These are phyloP conservation scores for Neodontobutis hainanensis DNA, from an alignment of 2,113 vertebrate species.

Conservation along the genomic window DNA sequence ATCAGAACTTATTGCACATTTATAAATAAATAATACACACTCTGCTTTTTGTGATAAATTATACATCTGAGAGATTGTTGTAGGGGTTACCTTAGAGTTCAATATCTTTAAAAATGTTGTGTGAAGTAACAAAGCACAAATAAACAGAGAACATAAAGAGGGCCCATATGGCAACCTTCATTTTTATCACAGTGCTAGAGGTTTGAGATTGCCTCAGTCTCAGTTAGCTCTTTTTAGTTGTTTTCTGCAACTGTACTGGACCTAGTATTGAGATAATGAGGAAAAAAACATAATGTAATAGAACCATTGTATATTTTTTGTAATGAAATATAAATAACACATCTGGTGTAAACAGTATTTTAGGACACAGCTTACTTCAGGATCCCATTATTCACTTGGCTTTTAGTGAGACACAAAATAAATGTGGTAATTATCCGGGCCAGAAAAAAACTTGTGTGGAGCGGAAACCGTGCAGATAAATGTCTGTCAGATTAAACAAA, in stretches of 20 bases:
- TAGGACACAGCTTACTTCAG: not conserved
- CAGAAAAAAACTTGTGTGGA: not conserved
- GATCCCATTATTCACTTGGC: not conserved
- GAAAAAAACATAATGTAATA: no score
- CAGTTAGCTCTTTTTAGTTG: no score
- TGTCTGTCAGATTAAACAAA: not conserved
- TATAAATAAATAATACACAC: not conserved
- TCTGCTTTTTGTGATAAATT: not conserved
- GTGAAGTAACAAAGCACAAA: not conserved
- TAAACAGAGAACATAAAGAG: no score
- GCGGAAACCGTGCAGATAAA: not conserved
- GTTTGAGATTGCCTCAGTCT: no score
- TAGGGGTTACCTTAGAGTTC: not conserved
- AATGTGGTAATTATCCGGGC: not conserved
- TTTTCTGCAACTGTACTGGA: no score
- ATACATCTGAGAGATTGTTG: not conserved
- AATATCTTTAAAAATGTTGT: not conserved
- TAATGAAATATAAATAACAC: no score
- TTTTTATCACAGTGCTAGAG: no score
- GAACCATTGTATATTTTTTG: not conserved
- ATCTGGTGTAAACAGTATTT: not conserved
- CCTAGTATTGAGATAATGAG: no score
- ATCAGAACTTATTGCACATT: not conserved
- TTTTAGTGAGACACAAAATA: not conserved
- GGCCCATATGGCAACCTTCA: no score